Conservation (phyloP, 2,888 invertebrate species). For the Yponomeuta cagnagella region DNA sequence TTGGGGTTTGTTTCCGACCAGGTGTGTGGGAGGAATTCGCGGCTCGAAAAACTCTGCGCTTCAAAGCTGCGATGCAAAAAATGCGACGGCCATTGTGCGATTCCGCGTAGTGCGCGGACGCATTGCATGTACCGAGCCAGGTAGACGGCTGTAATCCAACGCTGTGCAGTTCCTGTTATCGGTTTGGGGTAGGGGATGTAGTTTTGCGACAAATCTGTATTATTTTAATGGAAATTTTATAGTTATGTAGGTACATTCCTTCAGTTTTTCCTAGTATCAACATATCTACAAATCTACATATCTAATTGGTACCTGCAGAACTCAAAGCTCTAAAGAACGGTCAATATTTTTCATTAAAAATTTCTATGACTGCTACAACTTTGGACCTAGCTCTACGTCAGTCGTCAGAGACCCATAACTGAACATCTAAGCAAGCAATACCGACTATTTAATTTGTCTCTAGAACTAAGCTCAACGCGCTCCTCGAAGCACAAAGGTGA, state of each 20-base stretch:
- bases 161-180: not conserved
- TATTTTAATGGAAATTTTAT: not conserved
- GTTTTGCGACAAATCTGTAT: not conserved
- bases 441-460: not conserved
- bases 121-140: constrained; percentile 38
- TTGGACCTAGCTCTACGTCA: too few relatives aligned
- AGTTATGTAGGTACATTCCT: not conserved
- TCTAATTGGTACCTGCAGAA: too few relatives aligned
- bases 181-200: not conserved
- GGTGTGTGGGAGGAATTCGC: constrained; percentile 72
- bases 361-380: not conserved
- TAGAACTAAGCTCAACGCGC: not conserved
- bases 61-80: constrained; percentile 53
- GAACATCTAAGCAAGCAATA: not conserved
- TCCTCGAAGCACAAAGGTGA: constrained; percentile 27
- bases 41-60: constrained; percentile 61
- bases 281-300: not conserved
- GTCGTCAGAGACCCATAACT: too few relatives aligned
- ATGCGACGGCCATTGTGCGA: constrained; percentile 58
- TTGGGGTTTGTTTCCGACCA: constrained; percentile 73
- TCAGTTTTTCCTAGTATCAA: not conserved
- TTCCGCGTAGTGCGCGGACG: constrained; percentile 59
- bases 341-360: not conserved
- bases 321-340: too few relatives aligned
- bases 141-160: constrained; percentile 36